Percentiles rank a stretch among this genome's conserved stretches.
Conservation (phyloP, 2,888 invertebrate genomes). For the Eupithecia insigniata region DNA sequence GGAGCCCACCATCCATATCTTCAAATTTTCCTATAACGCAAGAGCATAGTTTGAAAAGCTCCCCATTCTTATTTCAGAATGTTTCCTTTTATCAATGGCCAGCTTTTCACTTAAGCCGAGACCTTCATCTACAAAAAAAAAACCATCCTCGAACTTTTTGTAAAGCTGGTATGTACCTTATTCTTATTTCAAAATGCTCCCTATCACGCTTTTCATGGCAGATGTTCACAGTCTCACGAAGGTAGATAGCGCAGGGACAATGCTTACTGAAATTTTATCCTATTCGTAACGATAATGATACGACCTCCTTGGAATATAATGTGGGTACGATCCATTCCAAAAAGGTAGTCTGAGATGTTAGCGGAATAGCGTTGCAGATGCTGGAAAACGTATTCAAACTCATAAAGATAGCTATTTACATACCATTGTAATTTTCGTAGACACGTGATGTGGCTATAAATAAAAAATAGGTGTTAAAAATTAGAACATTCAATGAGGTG, state of each 20-base stretch:
- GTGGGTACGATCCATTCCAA: conserved; percentile 14
- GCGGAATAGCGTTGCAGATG: background rate
- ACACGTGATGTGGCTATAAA: background rate
- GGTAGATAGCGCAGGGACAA: conserved; percentile 25
- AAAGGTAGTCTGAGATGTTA: conserved; percentile 4
- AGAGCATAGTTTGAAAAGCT: background rate
- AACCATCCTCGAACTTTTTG: background rate
- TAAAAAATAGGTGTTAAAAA: no score
- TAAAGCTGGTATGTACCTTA: background rate
- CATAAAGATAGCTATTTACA: conserved; percentile 1
- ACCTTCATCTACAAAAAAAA: background rate
- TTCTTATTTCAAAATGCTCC: conserved; percentile 15
- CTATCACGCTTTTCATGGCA: conserved; percentile 12
- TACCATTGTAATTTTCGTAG: background rate
- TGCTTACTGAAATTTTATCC: conserved; percentile 32
- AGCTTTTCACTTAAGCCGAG: background rate
- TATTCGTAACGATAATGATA: conserved; percentile 35
- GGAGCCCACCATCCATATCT: background rate
- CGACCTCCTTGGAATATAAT: conserved; percentile 34
- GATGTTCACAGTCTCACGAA: conserved; percentile 28
- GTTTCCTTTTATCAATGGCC: background rate
- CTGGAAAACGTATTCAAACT: conserved; percentile 6
- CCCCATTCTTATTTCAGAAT: background rate
- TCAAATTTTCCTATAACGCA: background rate
- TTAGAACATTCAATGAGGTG: no score